Percentiles rank a stretch among this genome's conserved stretches.
These are phyloP conservation scores for Ptychodera flava DNA, from an alignment of 35 echinoderm and acorn worm genomes.

Conservation along the genomic window DNA sequence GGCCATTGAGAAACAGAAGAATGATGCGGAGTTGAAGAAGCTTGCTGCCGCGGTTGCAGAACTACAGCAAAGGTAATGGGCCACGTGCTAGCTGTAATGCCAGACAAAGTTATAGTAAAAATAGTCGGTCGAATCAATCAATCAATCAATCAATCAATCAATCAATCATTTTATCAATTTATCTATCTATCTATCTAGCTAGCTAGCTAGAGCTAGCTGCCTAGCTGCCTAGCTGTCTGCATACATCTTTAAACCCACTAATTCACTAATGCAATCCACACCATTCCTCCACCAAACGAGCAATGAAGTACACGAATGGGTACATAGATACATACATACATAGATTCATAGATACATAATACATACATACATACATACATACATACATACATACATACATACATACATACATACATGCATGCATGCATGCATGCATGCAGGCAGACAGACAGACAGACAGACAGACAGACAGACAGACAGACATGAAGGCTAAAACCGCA, in stretches of 20 bases:
- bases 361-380: slow-evolving; percentile 2
- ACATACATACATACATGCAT: not conserved
- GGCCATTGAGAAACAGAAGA: not conserved
- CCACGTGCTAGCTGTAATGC: not conserved
- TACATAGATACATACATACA: not conserved
- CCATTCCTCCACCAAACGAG: too few relatives aligned
- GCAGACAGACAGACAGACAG: not conserved
- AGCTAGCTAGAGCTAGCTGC: not conserved
- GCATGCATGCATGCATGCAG: not conserved
- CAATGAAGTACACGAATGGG: not conserved
- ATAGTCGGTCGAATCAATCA: not conserved
- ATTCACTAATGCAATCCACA: not conserved
- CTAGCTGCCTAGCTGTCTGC: not conserved
- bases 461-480: not conserved
- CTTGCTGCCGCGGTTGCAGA: not conserved
- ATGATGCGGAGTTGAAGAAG: not conserved
- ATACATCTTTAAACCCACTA: not conserved
- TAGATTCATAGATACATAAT: not conserved
- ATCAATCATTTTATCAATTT: too few relatives aligned
- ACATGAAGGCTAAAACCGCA: not conserved
- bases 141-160: not conserved
- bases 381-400: slow-evolving; percentile 2
- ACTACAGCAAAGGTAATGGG: not conserved
- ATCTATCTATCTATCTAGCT: not conserved
- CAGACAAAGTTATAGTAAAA: not conserved